Evolutionary conservation across 2,113 vertebrate species (phyloP).

Genomic region (Narcine bancroftii): DNA sequence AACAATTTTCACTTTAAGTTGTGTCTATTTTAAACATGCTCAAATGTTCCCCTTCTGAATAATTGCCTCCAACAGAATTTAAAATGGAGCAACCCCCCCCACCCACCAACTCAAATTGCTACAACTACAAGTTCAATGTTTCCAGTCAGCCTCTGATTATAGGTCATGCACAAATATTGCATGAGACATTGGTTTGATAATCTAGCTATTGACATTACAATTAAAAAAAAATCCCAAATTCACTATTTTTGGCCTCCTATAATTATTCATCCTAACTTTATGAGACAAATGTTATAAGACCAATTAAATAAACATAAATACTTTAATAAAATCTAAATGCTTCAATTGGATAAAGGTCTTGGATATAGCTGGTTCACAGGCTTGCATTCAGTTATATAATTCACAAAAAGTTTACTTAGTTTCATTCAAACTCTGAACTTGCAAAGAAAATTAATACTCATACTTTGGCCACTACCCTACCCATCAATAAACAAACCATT

Average conservation of each 20-base stretch:
- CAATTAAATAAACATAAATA: background rate
- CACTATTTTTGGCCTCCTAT: background rate
- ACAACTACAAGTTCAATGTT: background rate
- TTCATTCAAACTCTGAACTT: too few species aligned
- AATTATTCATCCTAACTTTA: background rate
- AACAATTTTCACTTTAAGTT: background rate
- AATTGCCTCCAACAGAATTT: background rate
- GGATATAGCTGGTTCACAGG: background rate
- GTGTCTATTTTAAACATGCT: background rate
- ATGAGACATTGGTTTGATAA: too few species aligned
- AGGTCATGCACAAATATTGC: background rate
- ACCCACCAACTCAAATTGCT: background rate
- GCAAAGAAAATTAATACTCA: too few species aligned
- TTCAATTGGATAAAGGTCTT: background rate
- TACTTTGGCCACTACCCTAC: too few species aligned
- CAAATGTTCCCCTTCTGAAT: background rate
- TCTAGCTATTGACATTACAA: background rate
- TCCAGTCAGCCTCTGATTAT: background rate
- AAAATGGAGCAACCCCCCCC: background rate
- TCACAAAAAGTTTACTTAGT: too few species aligned
- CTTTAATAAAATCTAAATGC: background rate
- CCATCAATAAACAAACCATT: too few species aligned
- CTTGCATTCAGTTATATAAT: too few species aligned
- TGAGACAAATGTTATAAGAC: background rate
- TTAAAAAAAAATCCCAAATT: background rate